Conservation (phyloP, 2,113 vertebrate genomes). For the Orientallactaga bullata region DNA sequence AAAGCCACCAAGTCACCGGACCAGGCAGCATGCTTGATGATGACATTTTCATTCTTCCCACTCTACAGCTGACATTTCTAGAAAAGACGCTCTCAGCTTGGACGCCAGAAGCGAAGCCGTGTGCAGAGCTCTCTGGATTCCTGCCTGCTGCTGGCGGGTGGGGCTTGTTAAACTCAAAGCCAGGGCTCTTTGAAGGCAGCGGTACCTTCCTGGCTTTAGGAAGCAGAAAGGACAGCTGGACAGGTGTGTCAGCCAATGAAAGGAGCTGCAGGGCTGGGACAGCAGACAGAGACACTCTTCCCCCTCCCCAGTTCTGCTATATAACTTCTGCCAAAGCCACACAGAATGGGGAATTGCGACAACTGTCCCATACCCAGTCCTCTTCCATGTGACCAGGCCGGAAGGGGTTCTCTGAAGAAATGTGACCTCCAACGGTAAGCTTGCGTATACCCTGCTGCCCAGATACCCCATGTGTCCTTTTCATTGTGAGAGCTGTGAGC, state of each 20-base stretch:
- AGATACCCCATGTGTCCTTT: neutral
- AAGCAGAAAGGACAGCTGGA: neutral
- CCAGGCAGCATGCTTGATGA: neutral
- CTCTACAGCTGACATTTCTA: constrained; percentile 66
- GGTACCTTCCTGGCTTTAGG: constrained; percentile 2
- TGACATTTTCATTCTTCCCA: constrained; percentile 42
- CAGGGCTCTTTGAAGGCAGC: neutral
- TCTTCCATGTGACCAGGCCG: neutral
- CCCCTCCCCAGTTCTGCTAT: rapidly evolving
- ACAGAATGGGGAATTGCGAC: neutral
- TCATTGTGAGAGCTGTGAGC: neutral
- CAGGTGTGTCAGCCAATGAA: neutral
- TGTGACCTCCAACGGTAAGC: too few species aligned
- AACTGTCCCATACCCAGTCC: rapidly evolving
- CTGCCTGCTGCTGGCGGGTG: neutral
- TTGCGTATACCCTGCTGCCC: neutral
- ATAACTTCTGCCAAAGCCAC: neutral
- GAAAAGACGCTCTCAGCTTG: constrained; percentile 37
- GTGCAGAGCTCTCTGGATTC: neutral
- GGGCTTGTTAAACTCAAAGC: constrained; percentile 13
- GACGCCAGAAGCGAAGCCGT: neutral
- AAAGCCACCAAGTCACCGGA: neutral
- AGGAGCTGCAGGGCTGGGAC: neutral
- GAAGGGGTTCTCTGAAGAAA: neutral
- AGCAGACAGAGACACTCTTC: neutral